Percentiles rank a stretch among this genome's conserved stretches.
These are phyloP conservation scores for Mythimna loreyi DNA, from an alignment of 2,888 invertebrate genomes.

Conservation along the genomic window DNA sequence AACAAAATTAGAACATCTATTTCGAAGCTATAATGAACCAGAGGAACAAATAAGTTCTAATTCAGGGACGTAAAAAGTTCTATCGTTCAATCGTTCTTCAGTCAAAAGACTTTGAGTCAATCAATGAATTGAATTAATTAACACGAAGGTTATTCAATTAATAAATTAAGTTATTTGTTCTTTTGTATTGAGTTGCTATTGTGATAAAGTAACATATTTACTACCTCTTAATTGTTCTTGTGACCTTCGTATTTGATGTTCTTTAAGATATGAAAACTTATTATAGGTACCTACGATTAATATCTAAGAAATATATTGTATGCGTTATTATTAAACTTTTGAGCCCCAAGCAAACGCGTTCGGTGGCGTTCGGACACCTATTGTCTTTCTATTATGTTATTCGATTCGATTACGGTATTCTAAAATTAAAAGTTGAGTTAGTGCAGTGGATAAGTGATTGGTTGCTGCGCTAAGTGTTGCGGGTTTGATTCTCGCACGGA, in stretches of 20 bases:
- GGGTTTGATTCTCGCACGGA: no score
- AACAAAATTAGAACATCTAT: slow-evolving; percentile 25
- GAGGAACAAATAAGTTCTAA: slow-evolving; percentile 21
- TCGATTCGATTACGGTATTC: no score
- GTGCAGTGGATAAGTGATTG: no score
- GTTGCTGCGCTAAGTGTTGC: no score
- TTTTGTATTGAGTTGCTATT: slow-evolving; percentile 12
- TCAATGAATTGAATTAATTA: slow-evolving; percentile 38
- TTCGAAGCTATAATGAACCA: slow-evolving; percentile 2
- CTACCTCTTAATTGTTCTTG: slow-evolving; percentile 1
- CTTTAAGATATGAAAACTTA: not conserved
- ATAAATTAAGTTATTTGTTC: slow-evolving; percentile 26
- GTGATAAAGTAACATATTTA: slow-evolving; percentile 11
- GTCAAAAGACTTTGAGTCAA: not conserved
- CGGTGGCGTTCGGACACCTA: no score
- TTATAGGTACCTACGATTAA: not conserved
- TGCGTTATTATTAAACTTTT: no score
- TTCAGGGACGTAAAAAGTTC: slow-evolving; percentile 20
- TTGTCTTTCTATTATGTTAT: no score
- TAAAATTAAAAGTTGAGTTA: no score
- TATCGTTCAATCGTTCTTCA: not conserved
- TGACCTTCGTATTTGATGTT: slow-evolving; percentile 14
- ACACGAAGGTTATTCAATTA: slow-evolving; percentile 12
- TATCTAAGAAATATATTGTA: not conserved
- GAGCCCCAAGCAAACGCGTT: no score